Conservation (phyloP, 2,797 vertebrate species). For the Clarias fuscus region DNA sequence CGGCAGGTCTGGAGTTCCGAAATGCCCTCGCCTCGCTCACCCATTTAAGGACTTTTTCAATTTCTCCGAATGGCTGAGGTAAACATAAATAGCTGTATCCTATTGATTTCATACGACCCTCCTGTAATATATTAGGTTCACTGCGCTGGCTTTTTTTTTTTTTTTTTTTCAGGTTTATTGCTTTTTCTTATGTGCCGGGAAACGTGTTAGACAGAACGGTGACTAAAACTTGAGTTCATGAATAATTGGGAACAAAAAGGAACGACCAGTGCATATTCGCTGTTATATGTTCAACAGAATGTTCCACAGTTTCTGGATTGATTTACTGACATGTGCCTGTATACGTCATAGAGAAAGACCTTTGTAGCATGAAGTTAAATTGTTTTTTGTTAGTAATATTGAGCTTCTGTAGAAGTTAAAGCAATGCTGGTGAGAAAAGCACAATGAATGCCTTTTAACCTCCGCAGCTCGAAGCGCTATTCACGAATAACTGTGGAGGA, state of each 20-base stretch:
- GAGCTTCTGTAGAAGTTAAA: background rate
- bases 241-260: background rate
- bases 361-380: background rate
- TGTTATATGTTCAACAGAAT: background rate
- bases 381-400: background rate
- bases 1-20: constrained; percentile 5
- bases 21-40: constrained; percentile 24
- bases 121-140: constrained; percentile 36
- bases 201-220: background rate
- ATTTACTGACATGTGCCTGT: background rate
- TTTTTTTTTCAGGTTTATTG: constrained; percentile 20
- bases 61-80: constrained; percentile 50
- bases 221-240: background rate
- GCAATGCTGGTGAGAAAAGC: background rate
- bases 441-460: background rate
- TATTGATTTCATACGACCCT: constrained; percentile 54
- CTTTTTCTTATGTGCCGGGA: constrained; percentile 1
- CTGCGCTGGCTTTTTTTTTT: constrained; percentile 21
- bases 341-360: background rate
- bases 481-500: background rate
- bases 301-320: background rate
- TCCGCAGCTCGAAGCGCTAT: background rate
- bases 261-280: background rate
- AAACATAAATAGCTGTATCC: constrained; percentile 50
- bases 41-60: constrained; percentile 43